These are phyloP conservation scores for Campoletis raptor DNA, from an alignment of 2,888 invertebrate species.

Conservation along the genomic window DNA sequence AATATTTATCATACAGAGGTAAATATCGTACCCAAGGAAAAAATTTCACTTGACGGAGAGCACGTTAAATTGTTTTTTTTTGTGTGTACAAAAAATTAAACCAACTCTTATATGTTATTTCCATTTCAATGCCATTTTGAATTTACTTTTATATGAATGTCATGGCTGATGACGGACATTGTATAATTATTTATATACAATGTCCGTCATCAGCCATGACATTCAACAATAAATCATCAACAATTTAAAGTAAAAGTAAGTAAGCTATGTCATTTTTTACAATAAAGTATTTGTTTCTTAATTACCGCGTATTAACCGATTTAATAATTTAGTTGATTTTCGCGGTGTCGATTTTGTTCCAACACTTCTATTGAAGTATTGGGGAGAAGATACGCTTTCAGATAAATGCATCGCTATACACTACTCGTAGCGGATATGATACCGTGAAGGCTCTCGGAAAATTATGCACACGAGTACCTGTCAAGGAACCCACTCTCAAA, in stretches of 20 bases:
- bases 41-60: background rate
- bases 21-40: background rate
- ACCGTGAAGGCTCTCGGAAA: background rate
- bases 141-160: too few species aligned
- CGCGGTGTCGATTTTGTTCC: background rate
- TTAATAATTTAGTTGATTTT: constrained; percentile 1
- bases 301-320: background rate
- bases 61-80: background rate
- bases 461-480: constrained; percentile 30
- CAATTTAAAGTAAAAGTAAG: background rate
- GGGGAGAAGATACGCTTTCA: constrained; percentile 1
- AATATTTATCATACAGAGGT: background rate
- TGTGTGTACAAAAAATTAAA: background rate
- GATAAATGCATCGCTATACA: constrained; percentile 21
- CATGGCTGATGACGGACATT: background rate
- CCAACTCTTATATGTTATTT: too few species aligned
- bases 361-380: background rate
- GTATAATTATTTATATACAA: too few species aligned
- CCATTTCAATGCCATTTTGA: too few species aligned
- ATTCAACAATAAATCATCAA: background rate
- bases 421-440: background rate
- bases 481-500: constrained; percentile 15
- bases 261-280: background rate
- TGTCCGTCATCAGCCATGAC: background rate
- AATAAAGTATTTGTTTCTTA: background rate